A percentile compares a stretch with the other conserved stretches of the same genome.
phyloP scores from a whole-genome alignment of 2,113 vertebrate genomes.

The Rhinogobius similis region DNA sequence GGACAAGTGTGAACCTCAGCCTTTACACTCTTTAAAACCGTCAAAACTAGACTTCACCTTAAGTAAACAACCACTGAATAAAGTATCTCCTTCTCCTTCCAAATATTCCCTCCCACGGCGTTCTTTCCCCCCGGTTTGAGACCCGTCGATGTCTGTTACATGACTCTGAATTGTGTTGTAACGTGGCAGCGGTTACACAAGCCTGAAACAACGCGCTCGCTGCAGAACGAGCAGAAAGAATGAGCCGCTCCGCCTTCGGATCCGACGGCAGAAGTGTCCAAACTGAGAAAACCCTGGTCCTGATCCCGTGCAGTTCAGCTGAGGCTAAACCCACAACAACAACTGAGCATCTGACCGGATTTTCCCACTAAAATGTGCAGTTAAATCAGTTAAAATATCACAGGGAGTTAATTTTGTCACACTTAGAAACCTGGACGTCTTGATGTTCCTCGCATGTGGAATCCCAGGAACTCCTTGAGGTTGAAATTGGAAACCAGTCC shows the following conservation, averaged over 20 bases:
- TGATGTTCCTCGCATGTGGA: neutral
- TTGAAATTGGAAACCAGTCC: conserved; percentile 29
- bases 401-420: neutral
- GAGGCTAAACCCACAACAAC: neutral
- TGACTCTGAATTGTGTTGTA: conserved; percentile 20
- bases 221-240: conserved; percentile 42
- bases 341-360: neutral
- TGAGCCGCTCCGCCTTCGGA: conserved; percentile 15
- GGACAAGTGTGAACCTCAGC: too few species aligned
- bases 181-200: conserved; percentile 72
- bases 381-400: neutral
- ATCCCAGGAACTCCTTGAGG: conserved; percentile 7
- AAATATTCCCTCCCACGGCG: too few species aligned
- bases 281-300: neutral
- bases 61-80: too few species aligned
- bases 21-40: too few species aligned
- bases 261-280: conserved; percentile 11
- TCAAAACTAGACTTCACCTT: too few species aligned
- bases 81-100: too few species aligned
- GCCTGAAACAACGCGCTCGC: conserved; percentile 44
- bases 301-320: neutral
- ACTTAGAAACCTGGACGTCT: conserved; percentile 9
- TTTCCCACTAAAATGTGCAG: neutral
- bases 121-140: neutral
- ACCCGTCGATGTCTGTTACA: neutral